Conservation (phyloP, 2,113 vertebrate genomes). For the Cairina moschata region DNA sequence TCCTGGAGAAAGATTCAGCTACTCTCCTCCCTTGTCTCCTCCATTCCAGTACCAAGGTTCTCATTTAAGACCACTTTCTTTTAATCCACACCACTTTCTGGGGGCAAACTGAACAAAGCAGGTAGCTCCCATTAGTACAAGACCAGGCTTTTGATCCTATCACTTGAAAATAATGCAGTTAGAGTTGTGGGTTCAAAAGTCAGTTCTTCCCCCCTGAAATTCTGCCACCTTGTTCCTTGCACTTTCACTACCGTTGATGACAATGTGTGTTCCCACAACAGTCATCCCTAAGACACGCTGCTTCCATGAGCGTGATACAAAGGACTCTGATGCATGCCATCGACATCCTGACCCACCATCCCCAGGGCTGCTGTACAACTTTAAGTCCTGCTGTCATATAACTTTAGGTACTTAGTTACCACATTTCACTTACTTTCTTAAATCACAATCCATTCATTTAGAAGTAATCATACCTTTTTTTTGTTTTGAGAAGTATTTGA, state of each 20-base stretch:
- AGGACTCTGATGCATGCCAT: background rate
- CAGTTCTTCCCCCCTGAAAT: background rate
- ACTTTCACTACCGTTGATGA: background rate
- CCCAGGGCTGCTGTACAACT: background rate
- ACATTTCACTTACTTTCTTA: background rate
- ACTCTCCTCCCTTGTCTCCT: background rate
- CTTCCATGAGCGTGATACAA: rapidly evolving
- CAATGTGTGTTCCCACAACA: background rate
- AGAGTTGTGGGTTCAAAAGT: background rate
- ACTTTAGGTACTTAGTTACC: background rate
- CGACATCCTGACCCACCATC: background rate
- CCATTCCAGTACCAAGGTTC: background rate
- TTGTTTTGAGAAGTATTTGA: background rate
- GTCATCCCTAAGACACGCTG: background rate
- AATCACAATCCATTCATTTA: background rate
- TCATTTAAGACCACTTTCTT: background rate
- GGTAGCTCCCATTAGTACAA: background rate
- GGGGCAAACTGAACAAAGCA: background rate
- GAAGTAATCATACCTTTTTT: background rate
- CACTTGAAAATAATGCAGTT: background rate
- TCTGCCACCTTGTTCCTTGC: background rate
- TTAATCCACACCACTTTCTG: background rate
- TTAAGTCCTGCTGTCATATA: background rate
- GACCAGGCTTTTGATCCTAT: background rate
- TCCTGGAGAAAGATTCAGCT: background rate